Evolutionary conservation across 2,888 invertebrate genomes (phyloP), one percentile per base, ranked within the genome.

Genomic region (Hyalella azteca): DNA sequence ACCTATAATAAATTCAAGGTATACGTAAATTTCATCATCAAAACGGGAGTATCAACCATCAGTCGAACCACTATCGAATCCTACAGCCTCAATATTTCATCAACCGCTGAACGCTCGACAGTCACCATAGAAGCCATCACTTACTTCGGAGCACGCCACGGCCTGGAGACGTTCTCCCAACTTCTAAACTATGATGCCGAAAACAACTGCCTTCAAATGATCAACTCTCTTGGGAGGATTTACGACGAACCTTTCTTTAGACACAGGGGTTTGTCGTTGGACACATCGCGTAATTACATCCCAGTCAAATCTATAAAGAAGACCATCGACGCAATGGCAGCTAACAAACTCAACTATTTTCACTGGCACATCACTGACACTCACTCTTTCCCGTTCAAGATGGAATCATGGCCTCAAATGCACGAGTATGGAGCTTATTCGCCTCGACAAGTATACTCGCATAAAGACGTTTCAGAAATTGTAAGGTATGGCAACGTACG

Each of bases 401-500:
- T 87, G 59, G 87, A 87, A 36, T 89, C 83, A n/a, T 79, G 81
- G 29, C 81, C 81, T 13, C 78, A 81, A 15, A 79, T 84, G 82
- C 85, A 79, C 60, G 78, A 76, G 77, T 84, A 81, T 77, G 84
- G 84, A n/a, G 81, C 84, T 40, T 84, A 82, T 78, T 73, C 78
- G 49, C 29, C 80, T 3, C 50, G 41, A 19, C 26, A 78, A 40
- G 91, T 93, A 26, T 94, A 95, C 87, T 91, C 92, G 0, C 89
- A 91, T 2, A 91, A 91, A 15, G 93, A 94, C 86, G 90, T 94
- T 48, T 90, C 78, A 32, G 92, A 92, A 26, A 89, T 97, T 48
- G 92, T 94, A 2, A 90, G 91, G 41, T 96, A 94, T 87, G 96
- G 95, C 0, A 91, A 92, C 84, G 87, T 91, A 49, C 90, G 95